phyloP scores from a whole-genome alignment of 1,140 invertebrate genomes.

The Saxidomus purpurata region DNA sequence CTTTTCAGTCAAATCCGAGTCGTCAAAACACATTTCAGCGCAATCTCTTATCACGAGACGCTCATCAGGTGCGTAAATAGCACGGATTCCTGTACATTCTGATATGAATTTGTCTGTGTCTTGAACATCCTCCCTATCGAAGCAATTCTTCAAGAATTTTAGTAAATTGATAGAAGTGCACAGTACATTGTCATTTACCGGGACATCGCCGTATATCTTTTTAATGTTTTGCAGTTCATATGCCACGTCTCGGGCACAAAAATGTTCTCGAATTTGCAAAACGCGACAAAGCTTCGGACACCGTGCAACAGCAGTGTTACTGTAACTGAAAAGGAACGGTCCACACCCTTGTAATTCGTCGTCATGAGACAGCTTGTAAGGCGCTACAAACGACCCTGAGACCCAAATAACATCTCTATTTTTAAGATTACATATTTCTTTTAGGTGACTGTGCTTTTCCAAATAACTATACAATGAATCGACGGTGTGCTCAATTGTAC shows the following conservation, averaged over 20 bases:
- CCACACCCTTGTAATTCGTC: neutral
- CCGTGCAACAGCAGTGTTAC: neutral
- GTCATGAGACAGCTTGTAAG: neutral
- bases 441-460: too few relatives aligned
- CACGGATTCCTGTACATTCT: neutral
- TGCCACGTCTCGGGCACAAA: neutral
- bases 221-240: neutral
- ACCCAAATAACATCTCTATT: slow-evolving; percentile 11
- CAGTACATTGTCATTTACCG: neutral
- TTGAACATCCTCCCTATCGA: too few relatives aligned
- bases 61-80: slow-evolving; percentile 71
- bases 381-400: neutral
- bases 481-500: too few relatives aligned
- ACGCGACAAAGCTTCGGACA: slow-evolving; percentile 14
- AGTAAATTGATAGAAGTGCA: too few relatives aligned
- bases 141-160: too few relatives aligned
- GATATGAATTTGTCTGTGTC: too few relatives aligned
- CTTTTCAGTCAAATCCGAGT: slow-evolving; percentile 60
- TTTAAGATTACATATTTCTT: too few relatives aligned
- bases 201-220: too few relatives aligned
- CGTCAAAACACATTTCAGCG: slow-evolving; percentile 71
- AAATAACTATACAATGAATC: too few relatives aligned
- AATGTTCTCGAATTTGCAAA: neutral
- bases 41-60: slow-evolving; percentile 59
- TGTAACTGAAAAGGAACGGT: neutral